phyloP scores from a whole-genome alignment of 2,797 vertebrate genomes.

The Thaleichthys pacificus region DNA sequence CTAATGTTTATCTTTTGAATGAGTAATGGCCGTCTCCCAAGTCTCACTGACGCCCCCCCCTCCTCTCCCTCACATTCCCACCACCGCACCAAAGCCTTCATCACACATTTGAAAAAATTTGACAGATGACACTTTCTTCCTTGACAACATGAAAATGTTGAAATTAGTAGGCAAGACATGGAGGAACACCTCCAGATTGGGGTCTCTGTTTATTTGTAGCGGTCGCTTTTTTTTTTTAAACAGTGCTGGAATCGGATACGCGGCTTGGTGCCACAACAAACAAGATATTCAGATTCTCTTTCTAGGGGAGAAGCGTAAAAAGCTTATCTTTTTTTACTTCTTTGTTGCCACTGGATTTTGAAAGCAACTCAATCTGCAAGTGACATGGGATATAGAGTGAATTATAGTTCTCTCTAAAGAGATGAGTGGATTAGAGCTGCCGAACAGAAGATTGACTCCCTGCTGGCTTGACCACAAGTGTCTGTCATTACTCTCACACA shows the following conservation, averaged over 20 bases:
- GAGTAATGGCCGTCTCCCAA: slow-evolving; percentile 51
- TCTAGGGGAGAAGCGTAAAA: background rate
- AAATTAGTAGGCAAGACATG: slow-evolving; percentile 38
- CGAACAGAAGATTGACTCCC: slow-evolving; percentile 29
- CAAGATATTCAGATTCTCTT: background rate
- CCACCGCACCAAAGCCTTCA: slow-evolving; percentile 26
- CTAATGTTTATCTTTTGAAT: slow-evolving; percentile 64
- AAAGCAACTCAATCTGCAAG: background rate
- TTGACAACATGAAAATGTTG: slow-evolving; percentile 30
- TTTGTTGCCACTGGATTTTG: background rate
- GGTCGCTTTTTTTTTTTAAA: slow-evolving; percentile 13
- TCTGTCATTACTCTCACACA: slow-evolving; percentile 43
- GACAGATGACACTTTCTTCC: background rate
- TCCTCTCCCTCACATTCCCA: slow-evolving; percentile 37
- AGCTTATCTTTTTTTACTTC: background rate
- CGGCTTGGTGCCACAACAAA: background rate
- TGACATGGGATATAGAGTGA: background rate
- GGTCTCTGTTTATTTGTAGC: slow-evolving; percentile 15
- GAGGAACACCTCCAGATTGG: slow-evolving; percentile 21
- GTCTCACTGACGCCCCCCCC: slow-evolving; percentile 36
- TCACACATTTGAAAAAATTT: background rate
- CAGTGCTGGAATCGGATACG: background rate
- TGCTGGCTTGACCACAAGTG: slow-evolving; percentile 20
- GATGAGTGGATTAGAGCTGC: slow-evolving; percentile 16
- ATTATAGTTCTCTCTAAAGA: slow-evolving; percentile 5